These are phyloP conservation scores for Centrocercus urophasianus DNA, from an alignment of 2,113 vertebrate genomes.

Conservation along the genomic window DNA sequence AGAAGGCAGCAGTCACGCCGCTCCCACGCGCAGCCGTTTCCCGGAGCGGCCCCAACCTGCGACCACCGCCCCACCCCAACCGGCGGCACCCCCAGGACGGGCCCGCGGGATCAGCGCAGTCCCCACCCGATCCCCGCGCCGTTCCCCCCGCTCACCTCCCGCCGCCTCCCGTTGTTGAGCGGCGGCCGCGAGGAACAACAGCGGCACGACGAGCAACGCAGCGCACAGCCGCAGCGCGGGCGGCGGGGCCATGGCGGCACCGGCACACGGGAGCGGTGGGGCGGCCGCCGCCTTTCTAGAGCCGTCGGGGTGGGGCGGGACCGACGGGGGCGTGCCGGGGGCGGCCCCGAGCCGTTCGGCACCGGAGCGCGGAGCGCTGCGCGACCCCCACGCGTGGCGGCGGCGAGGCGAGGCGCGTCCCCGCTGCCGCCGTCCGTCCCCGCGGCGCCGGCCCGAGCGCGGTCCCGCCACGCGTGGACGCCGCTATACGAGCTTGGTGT, in stretches of 20 bases:
- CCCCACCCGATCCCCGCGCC: neutral
- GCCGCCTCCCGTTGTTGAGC: neutral
- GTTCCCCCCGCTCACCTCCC: conserved; percentile 9
- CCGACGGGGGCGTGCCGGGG: neutral
- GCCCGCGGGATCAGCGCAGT: neutral
- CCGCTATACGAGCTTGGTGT: no score
- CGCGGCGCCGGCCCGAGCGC: no score
- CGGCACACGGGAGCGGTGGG: no score
- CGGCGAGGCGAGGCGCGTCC: no score
- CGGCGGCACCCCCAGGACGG: neutral
- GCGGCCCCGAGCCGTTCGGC: neutral
- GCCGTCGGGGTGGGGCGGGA: neutral
- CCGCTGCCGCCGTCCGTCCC: no score
- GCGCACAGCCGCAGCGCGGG: neutral
- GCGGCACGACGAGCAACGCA: neutral
- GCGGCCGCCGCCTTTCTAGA: neutral
- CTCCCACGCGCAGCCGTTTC: neutral
- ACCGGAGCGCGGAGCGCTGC: neutral
- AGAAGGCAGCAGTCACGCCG: neutral
- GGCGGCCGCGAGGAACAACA: neutral
- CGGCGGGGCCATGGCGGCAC: neutral
- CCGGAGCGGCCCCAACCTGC: neutral
- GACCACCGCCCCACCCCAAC: no score
- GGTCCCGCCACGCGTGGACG: no score
- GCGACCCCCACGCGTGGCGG: no score